phyloP scores from a whole-genome alignment of 2,113 vertebrate species.

The Ctenodactylus gundi region DNA sequence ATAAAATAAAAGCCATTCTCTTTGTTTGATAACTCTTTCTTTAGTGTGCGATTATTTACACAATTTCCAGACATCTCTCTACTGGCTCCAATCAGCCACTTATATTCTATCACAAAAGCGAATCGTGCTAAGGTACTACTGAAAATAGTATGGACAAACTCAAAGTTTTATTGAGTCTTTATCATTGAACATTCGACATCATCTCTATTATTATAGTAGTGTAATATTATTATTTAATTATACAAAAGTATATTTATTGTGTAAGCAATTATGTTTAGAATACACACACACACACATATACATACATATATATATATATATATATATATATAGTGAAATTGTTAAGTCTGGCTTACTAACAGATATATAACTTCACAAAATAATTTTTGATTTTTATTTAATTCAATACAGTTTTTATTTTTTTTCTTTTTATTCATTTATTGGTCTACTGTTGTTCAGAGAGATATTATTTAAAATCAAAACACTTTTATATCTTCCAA shows the following conservation, averaged over 20 bases:
- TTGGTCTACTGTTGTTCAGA: neutral
- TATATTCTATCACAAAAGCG: neutral
- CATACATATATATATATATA: too few relatives aligned
- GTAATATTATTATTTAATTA: neutral
- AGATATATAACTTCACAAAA: neutral
- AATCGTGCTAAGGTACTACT: neutral
- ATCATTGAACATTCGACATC: neutral
- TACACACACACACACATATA: too few relatives aligned
- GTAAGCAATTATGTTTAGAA: neutral
- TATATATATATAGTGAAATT: neutral
- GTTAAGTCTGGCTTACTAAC: neutral
- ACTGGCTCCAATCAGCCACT: neutral
- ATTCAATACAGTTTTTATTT: neutral
- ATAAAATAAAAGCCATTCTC: neutral
- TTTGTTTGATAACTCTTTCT: neutral
- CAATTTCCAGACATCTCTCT: neutral
- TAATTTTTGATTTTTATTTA: neutral
- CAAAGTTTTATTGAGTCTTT: neutral
- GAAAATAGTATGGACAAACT: neutral
- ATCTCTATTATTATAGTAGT: too few relatives aligned
- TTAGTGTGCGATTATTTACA: neutral
- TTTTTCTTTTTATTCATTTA: neutral
- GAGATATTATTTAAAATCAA: neutral
- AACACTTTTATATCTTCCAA: neutral
- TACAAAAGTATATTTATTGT: neutral